Evolutionary conservation across 2,113 vertebrate species (phyloP), one percentile per base, ranked within the genome.

Genomic region (Tetrao urogallus): DNA sequence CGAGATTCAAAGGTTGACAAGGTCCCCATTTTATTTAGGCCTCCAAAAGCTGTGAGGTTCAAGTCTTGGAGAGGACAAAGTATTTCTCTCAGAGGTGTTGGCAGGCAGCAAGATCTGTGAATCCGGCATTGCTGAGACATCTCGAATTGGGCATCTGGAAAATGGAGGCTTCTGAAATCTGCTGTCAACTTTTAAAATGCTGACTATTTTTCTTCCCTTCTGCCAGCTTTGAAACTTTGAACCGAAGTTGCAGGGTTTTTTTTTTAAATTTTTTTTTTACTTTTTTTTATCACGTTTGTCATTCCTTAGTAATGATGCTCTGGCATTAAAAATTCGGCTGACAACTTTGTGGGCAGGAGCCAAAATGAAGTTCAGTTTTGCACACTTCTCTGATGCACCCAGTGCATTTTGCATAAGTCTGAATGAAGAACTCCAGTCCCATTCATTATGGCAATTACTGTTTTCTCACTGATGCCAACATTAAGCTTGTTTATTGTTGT

Each of bases 271-370:
- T 52, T 52, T 52, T 27, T 25, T 24, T 3, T 52, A 76, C 87
- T 92, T 92, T 87, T 87, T 80, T 89, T 89, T 95, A 86, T 96
- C 91, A 92, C 92, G 91, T 96, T 95, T 94, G 89, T 96, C 95
- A 97, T 94, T 92, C 87, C 76, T 83, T 71, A 54, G 93, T 82
- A 77, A 90, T 60, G 85, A 88, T 88, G 85, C 85, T 86, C 85
- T 94, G 91, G 93, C 96, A 54, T 82, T 78, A 61, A 38, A 58
- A 82, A 88, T 88, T 81, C 77, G 92, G 75, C 87, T 96, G 96
- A 95, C 95, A 96, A 42, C 76, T 96, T 92, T 3, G 66, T 94
- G 94, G 93, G 76, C 36, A 18, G 4, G 82, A 92, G 94, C 85
- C 94, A 97, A 43, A 89, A 90, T 36, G 10, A 57, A 90, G 82